Evolutionary conservation across 2,113 vertebrate genomes (phyloP), one percentile per base, ranked within the genome.

Genomic region (Pelecanoides urinatrix): DNA sequence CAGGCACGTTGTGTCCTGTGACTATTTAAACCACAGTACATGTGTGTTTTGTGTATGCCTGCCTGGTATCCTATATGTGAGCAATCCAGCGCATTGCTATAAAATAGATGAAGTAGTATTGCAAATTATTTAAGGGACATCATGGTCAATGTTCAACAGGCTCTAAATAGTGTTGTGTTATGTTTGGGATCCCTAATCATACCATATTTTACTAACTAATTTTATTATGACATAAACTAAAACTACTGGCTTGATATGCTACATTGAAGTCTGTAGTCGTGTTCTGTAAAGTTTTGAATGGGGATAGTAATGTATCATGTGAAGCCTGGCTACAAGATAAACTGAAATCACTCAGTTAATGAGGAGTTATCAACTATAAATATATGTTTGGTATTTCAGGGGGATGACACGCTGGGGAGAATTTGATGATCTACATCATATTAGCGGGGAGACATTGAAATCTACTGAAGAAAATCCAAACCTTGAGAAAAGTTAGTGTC

Each of bases 341-440:
- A 14, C 19, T 17, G 49, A 29, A 65, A 29, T 76, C 13, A 11
- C 50, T 3, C 50, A 29, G 38, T 32, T 65, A 11, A 32, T 7
- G n/a, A 74, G 40, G 19, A 67, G 32, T 47, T 40, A 53, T 14
- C 13, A n/a, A 0, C 36, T 75, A 4, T 56, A 36, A 50, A 10
- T 32, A 0, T 4, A 0, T 50, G n/a, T 92, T 87, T 78, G 91
- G 16, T 94, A 32, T 98, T 98, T 45, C 95, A 99, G 99, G 85
- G 98, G 99, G 26, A 99, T 99, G 99, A 99, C 98, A 5, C 98
- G 99, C 50, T 99, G 99, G 99, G 99, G 99, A 59, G 99, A 99
- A 68, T 99, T 98, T 78, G 98, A 98, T 73, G 98, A 99, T 88
- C 99, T 99, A 15, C 96, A 99, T 94, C 98, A 97, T 44, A 99